These are phyloP conservation scores for Sarcophaga subvicina DNA, from an alignment of 2,888 invertebrate species.

Conservation along the genomic window DNA sequence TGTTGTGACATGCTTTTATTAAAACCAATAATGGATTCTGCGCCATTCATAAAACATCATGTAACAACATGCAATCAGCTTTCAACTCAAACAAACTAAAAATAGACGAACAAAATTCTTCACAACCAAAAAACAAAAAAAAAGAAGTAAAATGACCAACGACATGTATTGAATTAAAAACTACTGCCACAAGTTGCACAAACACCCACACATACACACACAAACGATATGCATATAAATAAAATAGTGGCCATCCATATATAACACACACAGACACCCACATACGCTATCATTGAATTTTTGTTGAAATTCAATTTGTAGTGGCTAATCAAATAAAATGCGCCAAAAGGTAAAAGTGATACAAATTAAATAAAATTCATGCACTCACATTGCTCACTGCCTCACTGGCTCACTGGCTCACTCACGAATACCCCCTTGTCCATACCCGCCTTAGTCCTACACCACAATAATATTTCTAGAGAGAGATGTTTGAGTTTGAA, in stretches of 20 bases:
- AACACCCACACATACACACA: not conserved
- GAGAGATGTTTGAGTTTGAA: constrained; percentile 40
- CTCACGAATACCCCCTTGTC: constrained; percentile 28
- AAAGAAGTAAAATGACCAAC: constrained; percentile 1
- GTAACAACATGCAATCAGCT: constrained; percentile 41
- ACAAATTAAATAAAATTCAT: constrained; percentile 63
- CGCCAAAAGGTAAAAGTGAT: constrained; percentile 65
- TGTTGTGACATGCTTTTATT: too few relatives aligned
- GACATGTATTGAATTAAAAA: not conserved
- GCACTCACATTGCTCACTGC: not conserved
- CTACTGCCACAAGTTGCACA: not conserved
- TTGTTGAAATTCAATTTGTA: constrained; percentile 64
- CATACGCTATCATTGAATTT: constrained; percentile 31
- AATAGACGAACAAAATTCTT: too few relatives aligned
- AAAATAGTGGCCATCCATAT: not conserved
- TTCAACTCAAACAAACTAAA: constrained; percentile 11
- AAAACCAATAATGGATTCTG: constrained; percentile 29
- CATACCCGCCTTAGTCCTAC: too few relatives aligned
- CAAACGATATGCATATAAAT: not conserved
- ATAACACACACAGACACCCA: not conserved
- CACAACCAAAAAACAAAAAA: not conserved
- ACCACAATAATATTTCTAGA: not conserved
- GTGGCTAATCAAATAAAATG: constrained; percentile 63
- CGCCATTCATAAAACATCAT: constrained; percentile 16
- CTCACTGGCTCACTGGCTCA: not conserved